Conservation (phyloP, 2,113 vertebrate species). For the Gnathonemus echidnorhynchus region DNA sequence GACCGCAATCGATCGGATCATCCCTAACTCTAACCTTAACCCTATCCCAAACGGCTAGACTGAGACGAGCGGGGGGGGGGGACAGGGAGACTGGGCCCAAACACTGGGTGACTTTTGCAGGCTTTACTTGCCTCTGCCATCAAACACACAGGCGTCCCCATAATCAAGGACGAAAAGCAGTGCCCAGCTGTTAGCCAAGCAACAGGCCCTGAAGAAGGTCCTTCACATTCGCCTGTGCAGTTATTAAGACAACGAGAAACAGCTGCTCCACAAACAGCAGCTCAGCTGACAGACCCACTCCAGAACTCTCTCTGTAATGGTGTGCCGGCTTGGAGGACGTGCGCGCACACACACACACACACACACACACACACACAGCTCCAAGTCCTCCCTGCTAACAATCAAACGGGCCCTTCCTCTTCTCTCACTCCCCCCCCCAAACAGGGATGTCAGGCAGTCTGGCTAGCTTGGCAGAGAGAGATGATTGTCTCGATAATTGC, state of each 20-base stretch:
- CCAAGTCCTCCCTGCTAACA: not conserved
- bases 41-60: not conserved
- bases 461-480: not conserved
- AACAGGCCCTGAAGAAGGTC: not conserved
- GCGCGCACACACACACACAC: not conserved
- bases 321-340: not conserved
- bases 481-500: constrained; percentile 4
- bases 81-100: not conserved
- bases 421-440: not conserved
- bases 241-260: not conserved
- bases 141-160: not conserved
- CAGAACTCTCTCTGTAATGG: not conserved
- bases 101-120: not conserved
- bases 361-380: not conserved
- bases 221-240: not conserved
- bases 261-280: not conserved
- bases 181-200: not conserved
- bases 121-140: not conserved
- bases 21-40: no score
- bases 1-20: not conserved
- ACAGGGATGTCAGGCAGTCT: not conserved
- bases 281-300: not conserved
- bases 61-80: not conserved
- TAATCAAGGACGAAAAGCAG: not conserved
- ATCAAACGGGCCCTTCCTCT: not conserved